Evolutionary conservation across 2,113 vertebrate genomes (phyloP).

Genomic region (Nycticryphes semicollaris): DNA sequence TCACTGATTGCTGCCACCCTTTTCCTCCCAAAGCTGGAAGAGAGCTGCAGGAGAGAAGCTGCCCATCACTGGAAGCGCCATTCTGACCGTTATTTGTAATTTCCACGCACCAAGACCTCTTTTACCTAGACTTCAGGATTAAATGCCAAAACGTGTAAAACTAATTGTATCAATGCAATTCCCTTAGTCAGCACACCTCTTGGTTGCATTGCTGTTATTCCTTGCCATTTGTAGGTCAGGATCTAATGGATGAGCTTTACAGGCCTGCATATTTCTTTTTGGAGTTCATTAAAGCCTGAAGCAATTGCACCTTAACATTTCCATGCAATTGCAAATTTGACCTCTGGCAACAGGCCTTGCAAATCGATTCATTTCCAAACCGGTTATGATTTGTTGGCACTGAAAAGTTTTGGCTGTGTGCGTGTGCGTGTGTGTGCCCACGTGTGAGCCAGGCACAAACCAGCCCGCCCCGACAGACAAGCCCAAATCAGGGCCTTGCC

Average conservation of each 20-base stretch:
- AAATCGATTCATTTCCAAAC: conserved; percentile 52
- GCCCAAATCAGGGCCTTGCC: neutral
- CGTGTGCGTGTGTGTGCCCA: neutral
- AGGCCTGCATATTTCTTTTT: conserved; percentile 51
- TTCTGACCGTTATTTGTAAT: neutral
- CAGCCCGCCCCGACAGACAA: neutral
- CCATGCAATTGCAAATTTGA: conserved; percentile 52
- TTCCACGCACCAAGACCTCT: neutral
- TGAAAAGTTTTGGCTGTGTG: neutral
- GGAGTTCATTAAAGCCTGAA: conserved; percentile 64
- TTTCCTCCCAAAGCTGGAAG: neutral
- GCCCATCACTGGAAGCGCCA: neutral
- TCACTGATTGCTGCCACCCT: neutral
- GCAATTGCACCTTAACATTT: conserved; percentile 65
- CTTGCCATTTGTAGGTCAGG: conserved; percentile 59
- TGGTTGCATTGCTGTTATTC: conserved; percentile 6
- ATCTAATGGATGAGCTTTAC: conserved; percentile 53
- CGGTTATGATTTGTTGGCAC: neutral
- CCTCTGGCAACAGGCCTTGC: conserved; percentile 51
- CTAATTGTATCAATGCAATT: neutral
- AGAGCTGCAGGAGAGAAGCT: neutral
- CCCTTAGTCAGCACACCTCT: conserved; percentile 28
- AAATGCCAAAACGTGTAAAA: conserved; percentile 53
- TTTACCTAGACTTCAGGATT: neutral
- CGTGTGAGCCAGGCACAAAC: fast-evolving